phyloP scores from a whole-genome alignment of 2,113 vertebrate genomes.

The Myotis davidii region DNA sequence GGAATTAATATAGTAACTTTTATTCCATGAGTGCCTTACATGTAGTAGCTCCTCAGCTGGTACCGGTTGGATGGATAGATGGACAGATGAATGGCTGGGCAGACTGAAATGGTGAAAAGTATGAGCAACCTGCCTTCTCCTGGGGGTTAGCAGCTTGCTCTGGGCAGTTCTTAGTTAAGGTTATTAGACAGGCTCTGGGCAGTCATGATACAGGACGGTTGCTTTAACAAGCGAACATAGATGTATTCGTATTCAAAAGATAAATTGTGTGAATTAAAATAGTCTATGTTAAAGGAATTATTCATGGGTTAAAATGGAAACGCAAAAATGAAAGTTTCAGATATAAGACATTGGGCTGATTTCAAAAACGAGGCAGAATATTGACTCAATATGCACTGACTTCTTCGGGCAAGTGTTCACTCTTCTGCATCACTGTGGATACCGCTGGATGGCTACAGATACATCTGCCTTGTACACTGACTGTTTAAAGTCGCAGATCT shows the following conservation, averaged over 20 bases:
- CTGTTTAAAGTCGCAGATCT: not conserved
- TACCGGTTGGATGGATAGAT: not conserved
- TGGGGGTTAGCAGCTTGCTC: not conserved
- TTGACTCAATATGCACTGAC: not conserved
- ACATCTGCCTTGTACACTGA: not conserved
- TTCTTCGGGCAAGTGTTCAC: not conserved
- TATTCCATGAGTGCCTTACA: not conserved
- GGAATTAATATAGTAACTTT: not conserved
- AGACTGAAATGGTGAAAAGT: accelerated
- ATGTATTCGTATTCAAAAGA: not conserved
- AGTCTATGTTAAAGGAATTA: not conserved
- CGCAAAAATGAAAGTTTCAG: not conserved
- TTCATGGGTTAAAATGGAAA: not conserved
- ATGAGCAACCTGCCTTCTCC: not conserved
- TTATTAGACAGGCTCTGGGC: not conserved
- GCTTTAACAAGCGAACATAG: not conserved
- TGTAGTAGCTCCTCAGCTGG: not conserved
- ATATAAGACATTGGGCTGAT: not conserved
- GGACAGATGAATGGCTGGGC: not conserved
- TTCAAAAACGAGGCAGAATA: not conserved
- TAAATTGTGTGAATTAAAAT: not conserved
- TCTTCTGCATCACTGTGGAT: not conserved
- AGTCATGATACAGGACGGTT: not conserved
- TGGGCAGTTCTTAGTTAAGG: not conserved
- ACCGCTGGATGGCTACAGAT: not conserved